Evolutionary conservation across 2,113 vertebrate genomes (phyloP).

Genomic region (Cavia aperea): DNA sequence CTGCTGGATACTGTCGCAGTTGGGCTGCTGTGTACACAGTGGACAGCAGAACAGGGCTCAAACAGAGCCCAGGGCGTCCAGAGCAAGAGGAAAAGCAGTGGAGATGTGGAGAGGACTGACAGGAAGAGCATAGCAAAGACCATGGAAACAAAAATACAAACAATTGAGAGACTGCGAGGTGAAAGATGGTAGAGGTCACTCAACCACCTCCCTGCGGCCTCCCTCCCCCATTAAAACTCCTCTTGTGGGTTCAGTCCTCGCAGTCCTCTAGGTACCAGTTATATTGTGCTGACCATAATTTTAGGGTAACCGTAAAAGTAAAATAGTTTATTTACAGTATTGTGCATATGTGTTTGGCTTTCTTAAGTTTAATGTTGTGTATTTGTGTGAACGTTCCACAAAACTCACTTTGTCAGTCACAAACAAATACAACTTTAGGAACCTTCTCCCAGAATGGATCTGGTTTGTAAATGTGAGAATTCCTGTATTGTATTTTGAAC

Average conservation of each 20-base stretch:
- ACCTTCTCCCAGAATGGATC: neutral
- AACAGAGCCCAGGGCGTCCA: neutral
- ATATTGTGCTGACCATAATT: neutral
- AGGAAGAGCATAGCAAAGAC: neutral
- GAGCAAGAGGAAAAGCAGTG: neutral
- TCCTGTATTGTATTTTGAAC: neutral
- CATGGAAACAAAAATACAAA: neutral
- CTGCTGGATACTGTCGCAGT: neutral
- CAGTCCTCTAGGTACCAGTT: neutral
- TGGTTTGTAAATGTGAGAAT: neutral
- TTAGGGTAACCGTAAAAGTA: neutral
- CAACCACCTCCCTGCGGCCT: rapidly evolving
- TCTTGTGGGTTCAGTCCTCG: neutral
- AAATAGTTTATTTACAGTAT: neutral
- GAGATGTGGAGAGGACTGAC: neutral
- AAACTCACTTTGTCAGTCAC: neutral
- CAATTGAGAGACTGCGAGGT: neutral
- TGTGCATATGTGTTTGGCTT: neutral
- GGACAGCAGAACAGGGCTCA: neutral
- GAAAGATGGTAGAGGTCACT: neutral
- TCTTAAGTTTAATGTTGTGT: neutral
- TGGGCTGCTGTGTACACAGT: neutral
- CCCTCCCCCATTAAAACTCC: neutral
- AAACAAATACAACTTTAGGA: neutral
- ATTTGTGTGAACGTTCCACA: neutral